Base-by-base conservation (phyloP, 2,797 vertebrate species). In the Syndactyla subalaris region DNA sequence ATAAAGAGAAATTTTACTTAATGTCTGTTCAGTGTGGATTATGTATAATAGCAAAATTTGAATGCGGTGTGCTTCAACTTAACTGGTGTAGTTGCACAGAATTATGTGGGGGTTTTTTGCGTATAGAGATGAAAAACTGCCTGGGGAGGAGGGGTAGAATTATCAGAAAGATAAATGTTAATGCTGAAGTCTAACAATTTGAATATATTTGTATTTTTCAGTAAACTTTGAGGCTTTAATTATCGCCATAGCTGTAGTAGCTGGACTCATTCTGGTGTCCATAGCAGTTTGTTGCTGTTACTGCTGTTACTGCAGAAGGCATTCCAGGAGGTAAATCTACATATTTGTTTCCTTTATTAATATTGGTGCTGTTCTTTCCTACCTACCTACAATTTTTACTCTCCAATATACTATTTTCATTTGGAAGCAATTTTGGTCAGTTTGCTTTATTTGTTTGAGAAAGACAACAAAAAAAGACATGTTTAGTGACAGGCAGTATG, bases 191-290 rank as follows among this genome's bases (percentile, higher is more conserved):
- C 51, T 96, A 93, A 94, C 70, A 57, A 88, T 7, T 49, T 92
- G 16, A 88, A 82, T 83, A 32, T 92, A 27, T 95, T 92, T 0
- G 11, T 95, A n/a, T 97, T 91, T 91, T 96, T 65, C 97, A 99
- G 99, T 99, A 89, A 99, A 98, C 96, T 99, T 99, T 92, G 98
- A 99, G 72, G 98, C 97, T 39, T 96, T 99, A 95, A 98, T 99
- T 95, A 99, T 99, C 22, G 79, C 98, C 43, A 92, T 99, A 89
- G 98, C 97, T 1, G 98, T 98, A 76, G 43, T 99, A 61, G 97
- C 95, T 18, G 98, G 98, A 71, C 46, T 94, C 55, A 82, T 99
- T 82, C 82, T 99, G 88, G 36, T 99, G 89, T 88, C 95, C 43
- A 6, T 98, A 15, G 7, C 43, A 0, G 91, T 97, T 6, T 99